Base-by-base conservation (phyloP, 2,113 vertebrate species). In the Saguinus imperator region DNA sequence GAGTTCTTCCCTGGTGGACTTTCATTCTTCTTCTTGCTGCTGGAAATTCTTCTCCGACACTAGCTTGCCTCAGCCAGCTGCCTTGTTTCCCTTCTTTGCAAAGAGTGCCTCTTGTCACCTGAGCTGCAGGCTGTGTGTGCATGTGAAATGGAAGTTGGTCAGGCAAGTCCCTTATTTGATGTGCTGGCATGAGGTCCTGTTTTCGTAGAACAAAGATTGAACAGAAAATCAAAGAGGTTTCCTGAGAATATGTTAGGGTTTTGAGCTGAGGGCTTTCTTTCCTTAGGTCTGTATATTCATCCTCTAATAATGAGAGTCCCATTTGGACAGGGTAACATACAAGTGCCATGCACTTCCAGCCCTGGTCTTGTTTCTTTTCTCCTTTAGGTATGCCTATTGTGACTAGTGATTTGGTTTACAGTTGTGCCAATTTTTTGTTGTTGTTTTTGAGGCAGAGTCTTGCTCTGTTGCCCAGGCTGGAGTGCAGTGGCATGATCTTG, bases 201-300 rank as follows among this genome's bases (percentile, higher is more conserved):
- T 91, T 95, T 84, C 2, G 0, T 4, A 87, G 61, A 77, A 87
- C 29, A 80, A 87, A 57, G 84, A 66, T 35, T 37, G 77, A 91
- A 73, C 55, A n/a, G 83, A 91, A 96, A 93, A 89, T 35, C 48
- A 58, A 70, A 70, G 5, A 89, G 48, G 37, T 10, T 96, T 83
- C 68, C 64, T 11, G 84, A 91, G 85, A 91, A 79, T 82, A 66
- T 16, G 5, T 16, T 25, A 45, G 45, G 40, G 73, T 75, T 55
- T 77, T 27, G 61, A 94, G 73, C 17, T 25, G 45, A 95, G 64
- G 55, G 20, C 45, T 68, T 58, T 40, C 32, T 52, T 64, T 75
- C 12, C 35, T 66, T 73, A 91, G 57, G 11, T 85, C 37, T 57
- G 21, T 14, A 3, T 35, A 12, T 57, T n/a, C 1, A 1, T 40